phyloP scores from a whole-genome alignment of 35 echinoderm and acorn worm species.

The Hemicentrotus pulcherrimus region DNA sequence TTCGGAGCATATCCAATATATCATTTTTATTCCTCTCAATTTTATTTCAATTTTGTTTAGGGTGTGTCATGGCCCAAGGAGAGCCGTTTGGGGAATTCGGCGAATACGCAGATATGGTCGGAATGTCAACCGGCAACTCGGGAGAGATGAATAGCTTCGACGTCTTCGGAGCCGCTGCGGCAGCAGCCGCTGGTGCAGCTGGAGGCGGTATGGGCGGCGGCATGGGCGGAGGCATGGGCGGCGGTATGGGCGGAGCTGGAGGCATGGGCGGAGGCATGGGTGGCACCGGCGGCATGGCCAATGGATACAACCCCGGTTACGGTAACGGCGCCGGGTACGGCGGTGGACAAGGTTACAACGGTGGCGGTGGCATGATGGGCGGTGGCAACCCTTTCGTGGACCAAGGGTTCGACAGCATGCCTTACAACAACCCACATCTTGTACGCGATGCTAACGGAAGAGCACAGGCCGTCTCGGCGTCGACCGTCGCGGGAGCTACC shows the following conservation, averaged over 20 bases:
- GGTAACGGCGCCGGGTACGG: neutral
- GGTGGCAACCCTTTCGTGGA: neutral
- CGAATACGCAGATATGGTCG: neutral
- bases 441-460: neutral
- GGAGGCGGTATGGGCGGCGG: constrained; percentile 17
- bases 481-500: constrained; percentile 2
- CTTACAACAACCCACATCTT: constrained; percentile 6
- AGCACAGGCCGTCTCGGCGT: neutral
- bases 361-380: neutral
- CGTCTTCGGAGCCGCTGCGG: neutral
- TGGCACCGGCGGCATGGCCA: neutral
- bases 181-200: neutral
- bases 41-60: neutral
- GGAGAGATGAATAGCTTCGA: constrained; percentile 5
- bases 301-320: neutral
- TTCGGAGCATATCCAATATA: no score
- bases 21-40: no score
- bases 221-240: neutral
- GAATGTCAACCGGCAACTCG: neutral
- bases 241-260: neutral
- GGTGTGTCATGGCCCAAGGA: neutral
- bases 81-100: neutral
- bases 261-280: neutral
- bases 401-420: neutral
- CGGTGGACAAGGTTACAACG: neutral